Conservation (phyloP, 2,113 vertebrate genomes). For the Gymnorhina tibicen region DNA sequence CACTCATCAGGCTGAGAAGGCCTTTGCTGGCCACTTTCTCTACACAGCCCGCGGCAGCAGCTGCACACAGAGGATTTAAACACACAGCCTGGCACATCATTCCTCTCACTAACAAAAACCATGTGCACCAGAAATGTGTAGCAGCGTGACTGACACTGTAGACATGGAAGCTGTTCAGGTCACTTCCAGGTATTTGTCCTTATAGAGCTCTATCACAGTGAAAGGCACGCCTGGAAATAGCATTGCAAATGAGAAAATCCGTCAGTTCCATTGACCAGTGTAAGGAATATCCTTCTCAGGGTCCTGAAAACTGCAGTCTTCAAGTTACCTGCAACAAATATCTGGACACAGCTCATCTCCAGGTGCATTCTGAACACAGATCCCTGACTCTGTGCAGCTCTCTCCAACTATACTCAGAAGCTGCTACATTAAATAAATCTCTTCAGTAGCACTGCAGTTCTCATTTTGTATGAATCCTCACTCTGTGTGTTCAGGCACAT, state of each 20-base stretch:
- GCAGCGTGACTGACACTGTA: accelerated
- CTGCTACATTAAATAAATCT: background rate
- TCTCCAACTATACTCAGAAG: background rate
- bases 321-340: background rate
- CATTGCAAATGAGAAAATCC: background rate
- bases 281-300: background rate
- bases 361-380: background rate
- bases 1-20: background rate
- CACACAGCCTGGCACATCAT: background rate
- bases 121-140: accelerated
- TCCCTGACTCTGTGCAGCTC: background rate
- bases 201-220: background rate
- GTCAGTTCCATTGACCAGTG: background rate
- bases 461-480: background rate
- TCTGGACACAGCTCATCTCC: background rate
- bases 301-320: background rate
- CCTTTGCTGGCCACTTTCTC: background rate
- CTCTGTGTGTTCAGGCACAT: background rate
- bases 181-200: background rate
- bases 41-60: background rate
- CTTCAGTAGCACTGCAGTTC: background rate
- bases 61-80: background rate
- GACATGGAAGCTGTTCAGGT: background rate
- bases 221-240: background rate
- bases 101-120: background rate